Conservation (phyloP, 1,140 invertebrate species). For the Saccostrea glomerata region DNA sequence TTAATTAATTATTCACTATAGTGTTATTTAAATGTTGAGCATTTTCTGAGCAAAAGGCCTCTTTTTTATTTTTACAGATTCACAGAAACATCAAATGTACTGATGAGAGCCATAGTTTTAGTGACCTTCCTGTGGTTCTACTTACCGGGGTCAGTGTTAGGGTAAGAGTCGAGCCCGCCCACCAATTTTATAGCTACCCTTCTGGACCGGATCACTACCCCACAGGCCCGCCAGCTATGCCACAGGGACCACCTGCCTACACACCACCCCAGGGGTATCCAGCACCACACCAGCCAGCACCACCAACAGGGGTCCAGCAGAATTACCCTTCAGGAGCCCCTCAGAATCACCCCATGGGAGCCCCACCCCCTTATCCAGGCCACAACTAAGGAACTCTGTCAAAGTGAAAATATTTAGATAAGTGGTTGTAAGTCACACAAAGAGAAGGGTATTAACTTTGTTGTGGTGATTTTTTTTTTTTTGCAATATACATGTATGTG, state of each 20-base stretch:
- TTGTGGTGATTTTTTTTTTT: background rate
- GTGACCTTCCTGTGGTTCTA: slow-evolving; percentile 9
- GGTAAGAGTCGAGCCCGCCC: background rate
- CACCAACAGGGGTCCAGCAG: background rate
- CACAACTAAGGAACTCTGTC: background rate
- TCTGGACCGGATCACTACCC: background rate
- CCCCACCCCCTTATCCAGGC: slow-evolving; percentile 12
- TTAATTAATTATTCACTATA: too few species aligned
- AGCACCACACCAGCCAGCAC: background rate
- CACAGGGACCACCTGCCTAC: background rate
- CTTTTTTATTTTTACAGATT: slow-evolving; percentile 2
- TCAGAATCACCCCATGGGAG: background rate
- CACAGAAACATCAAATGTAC: slow-evolving; percentile 33
- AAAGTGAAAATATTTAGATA: background rate
- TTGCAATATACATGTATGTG: too few species aligned
- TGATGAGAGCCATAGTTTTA: slow-evolving; percentile 1
- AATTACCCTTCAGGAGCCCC: background rate
- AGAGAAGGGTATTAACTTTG: background rate
- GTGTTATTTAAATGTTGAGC: too few species aligned
- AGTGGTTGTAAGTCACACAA: too few species aligned
- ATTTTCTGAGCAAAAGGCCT: too few species aligned
- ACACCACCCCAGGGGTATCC: background rate
- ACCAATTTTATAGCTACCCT: background rate
- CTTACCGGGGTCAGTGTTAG: background rate
- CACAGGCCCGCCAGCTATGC: background rate